Evolutionary conservation across 2,797 vertebrate genomes (phyloP).

Genomic region (Melanotaenia parkinsoni): DNA sequence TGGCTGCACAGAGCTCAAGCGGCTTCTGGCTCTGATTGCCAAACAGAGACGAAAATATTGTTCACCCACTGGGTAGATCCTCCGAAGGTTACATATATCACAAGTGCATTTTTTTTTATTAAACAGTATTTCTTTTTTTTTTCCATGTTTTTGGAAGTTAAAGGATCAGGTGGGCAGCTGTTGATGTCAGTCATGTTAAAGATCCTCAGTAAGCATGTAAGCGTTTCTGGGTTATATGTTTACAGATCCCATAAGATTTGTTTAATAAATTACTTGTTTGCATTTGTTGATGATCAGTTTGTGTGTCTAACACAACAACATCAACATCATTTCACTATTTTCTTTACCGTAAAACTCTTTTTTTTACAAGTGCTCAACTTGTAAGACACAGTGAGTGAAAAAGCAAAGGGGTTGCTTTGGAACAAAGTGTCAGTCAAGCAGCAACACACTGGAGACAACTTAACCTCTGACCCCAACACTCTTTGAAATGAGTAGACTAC

Average conservation of each 20-base stretch:
- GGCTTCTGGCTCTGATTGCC: slow-evolving; percentile 51
- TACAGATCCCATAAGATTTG: neutral
- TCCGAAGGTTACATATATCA: slow-evolving; percentile 66
- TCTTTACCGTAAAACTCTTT: slow-evolving; percentile 76
- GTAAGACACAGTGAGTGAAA: slow-evolving; percentile 86
- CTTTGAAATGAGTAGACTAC: slow-evolving; percentile 87
- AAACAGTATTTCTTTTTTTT: slow-evolving; percentile 30
- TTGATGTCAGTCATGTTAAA: slow-evolving; percentile 54
- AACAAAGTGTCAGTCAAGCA: slow-evolving; percentile 86
- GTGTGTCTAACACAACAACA: slow-evolving; percentile 39
- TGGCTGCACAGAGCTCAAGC: slow-evolving; percentile 61
- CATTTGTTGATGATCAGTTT: slow-evolving; percentile 25
- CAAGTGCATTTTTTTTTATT: slow-evolving; percentile 48
- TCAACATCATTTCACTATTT: slow-evolving; percentile 83
- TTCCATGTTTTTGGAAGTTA: slow-evolving; percentile 26
- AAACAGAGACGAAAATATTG: slow-evolving; percentile 65
- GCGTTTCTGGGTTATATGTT: slow-evolving; percentile 5
- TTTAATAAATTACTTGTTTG: slow-evolving; percentile 15
- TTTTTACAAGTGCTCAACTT: slow-evolving; percentile 83
- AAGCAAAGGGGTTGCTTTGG: slow-evolving; percentile 73
- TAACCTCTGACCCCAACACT: slow-evolving; percentile 88
- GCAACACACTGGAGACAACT: slow-evolving; percentile 87
- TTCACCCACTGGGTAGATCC: slow-evolving; percentile 62
- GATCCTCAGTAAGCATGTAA: neutral
- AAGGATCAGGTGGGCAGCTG: slow-evolving; percentile 74